These are phyloP conservation scores for Catocala sponsa DNA, from an alignment of 2,888 invertebrate genomes.

Conservation along the genomic window DNA sequence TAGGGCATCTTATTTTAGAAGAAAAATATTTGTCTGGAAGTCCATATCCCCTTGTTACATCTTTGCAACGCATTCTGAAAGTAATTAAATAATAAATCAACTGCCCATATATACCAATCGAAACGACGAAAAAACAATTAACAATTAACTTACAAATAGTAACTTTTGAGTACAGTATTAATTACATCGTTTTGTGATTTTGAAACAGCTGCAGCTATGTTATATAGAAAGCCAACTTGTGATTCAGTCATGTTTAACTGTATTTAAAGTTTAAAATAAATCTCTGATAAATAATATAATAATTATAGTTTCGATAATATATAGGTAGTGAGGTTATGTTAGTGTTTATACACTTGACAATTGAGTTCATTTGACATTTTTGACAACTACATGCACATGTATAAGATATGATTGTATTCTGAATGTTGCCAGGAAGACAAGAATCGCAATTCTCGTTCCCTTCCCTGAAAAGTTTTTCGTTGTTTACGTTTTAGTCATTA, in stretches of 20 bases:
- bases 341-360: too few relatives aligned
- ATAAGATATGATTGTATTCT: too few relatives aligned
- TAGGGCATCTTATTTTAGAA: constrained; percentile 65
- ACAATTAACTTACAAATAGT: constrained; percentile 77
- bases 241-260: constrained; percentile 66
- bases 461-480: too few relatives aligned
- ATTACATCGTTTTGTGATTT: constrained; percentile 47
- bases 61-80: constrained; percentile 74
- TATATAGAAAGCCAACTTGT: constrained; percentile 69
- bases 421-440: too few relatives aligned
- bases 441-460: too few relatives aligned
- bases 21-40: constrained; percentile 76
- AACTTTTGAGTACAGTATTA: constrained; percentile 67
- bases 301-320: too few relatives aligned
- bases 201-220: constrained; percentile 62
- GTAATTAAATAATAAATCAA: constrained; percentile 2
- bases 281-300: too few relatives aligned
- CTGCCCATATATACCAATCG: neutral
- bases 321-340: too few relatives aligned
- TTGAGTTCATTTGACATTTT: too few relatives aligned
- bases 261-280: neutral
- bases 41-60: constrained; percentile 66
- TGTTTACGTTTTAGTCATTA: too few relatives aligned
- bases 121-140: neutral
- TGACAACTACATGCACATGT: too few relatives aligned